These are phyloP conservation scores for Pseudomyrmex sp. DNA, from an alignment of 1,140 invertebrate species.

Conservation along the genomic window DNA sequence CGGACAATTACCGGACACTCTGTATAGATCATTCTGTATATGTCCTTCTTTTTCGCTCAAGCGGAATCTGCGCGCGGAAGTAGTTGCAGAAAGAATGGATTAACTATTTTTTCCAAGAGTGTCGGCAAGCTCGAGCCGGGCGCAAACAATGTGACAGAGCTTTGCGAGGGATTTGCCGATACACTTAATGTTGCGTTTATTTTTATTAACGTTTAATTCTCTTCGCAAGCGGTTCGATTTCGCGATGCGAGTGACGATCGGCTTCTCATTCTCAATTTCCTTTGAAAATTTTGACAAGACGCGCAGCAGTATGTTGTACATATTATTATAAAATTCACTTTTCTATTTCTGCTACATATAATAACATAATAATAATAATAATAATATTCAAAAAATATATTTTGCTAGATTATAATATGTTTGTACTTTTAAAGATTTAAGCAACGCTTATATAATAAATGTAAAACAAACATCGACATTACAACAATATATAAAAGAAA, in stretches of 20 bases:
- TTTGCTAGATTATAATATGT: constrained; percentile 5
- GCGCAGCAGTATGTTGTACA: background rate
- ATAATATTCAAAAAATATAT: constrained; percentile 23
- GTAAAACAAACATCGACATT: background rate
- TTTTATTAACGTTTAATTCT: constrained; percentile 61
- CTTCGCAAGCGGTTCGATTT: constrained; percentile 45
- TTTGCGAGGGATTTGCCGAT: constrained; percentile 23
- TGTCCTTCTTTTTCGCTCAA: too few species aligned
- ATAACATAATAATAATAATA: background rate
- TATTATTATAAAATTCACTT: background rate
- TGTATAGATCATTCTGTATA: too few species aligned
- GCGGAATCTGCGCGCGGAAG: too few species aligned
- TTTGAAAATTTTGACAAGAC: constrained; percentile 44
- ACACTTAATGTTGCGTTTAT: constrained; percentile 63
- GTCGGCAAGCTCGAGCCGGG: too few species aligned
- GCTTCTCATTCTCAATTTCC: background rate
- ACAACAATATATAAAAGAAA: background rate
- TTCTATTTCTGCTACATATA: too few species aligned
- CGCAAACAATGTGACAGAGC: too few species aligned
- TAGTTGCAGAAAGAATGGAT: too few species aligned
- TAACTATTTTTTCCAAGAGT: too few species aligned
- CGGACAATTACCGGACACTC: too few species aligned
- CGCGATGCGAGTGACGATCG: constrained; percentile 38
- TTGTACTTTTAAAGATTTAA: background rate
- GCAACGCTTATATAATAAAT: background rate